Conservation (phyloP, 2,797 vertebrate genomes). For the Epinephelus coioides region DNA sequence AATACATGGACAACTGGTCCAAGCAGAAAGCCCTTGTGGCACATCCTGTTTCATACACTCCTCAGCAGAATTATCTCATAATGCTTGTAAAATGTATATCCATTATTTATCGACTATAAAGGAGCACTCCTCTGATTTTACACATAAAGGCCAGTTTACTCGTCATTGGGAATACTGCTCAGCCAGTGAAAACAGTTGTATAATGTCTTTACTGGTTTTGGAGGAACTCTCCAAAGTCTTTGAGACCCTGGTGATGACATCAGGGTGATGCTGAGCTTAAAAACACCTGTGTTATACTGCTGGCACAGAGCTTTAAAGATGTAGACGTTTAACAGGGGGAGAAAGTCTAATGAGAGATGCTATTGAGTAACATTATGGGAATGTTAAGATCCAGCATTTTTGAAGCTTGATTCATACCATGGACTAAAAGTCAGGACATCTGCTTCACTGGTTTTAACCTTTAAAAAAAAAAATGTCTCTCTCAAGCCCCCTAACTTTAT, state of each 20-base stretch:
- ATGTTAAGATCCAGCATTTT: neutral
- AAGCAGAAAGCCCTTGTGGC: neutral
- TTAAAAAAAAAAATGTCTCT: neutral
- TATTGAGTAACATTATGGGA: neutral
- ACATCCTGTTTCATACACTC: neutral
- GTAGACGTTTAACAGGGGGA: neutral
- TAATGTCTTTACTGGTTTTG: neutral
- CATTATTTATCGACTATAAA: constrained; percentile 1
- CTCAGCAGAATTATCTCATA: neutral
- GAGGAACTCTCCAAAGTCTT: neutral
- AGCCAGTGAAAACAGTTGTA: neutral
- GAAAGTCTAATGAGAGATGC: neutral
- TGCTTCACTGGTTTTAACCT: neutral
- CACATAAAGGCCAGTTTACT: neutral
- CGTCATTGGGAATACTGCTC: neutral
- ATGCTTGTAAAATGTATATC: neutral
- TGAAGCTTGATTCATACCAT: neutral
- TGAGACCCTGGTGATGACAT: neutral
- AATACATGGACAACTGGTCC: neutral
- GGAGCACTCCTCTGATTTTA: neutral
- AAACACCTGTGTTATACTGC: neutral
- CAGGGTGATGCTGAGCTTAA: too few relatives aligned
- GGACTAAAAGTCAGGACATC: constrained; percentile 1
- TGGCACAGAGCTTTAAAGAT: neutral
- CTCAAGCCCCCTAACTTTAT: neutral